A percentile compares a stretch with the other conserved stretches of the same genome.
Evolutionary conservation across 2,797 vertebrate species (phyloP).

Genomic region (Rhadinocentrus ornatus): DNA sequence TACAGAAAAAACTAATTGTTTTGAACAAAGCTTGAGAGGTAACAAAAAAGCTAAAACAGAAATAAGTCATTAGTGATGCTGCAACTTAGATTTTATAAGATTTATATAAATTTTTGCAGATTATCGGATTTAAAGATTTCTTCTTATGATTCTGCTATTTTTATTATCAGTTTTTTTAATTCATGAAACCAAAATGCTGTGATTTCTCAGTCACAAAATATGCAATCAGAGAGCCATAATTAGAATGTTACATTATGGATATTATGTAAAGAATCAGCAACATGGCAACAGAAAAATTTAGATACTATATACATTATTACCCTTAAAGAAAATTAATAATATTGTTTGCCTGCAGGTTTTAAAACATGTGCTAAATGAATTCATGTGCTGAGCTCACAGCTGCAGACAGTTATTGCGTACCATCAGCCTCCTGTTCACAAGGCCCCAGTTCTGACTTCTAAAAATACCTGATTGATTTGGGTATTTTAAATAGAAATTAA

Average conservation of each 20-base stretch:
- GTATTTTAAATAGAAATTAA: no score
- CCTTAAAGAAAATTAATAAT: constrained; percentile 18
- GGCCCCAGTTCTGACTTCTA: constrained; percentile 35
- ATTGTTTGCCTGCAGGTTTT: constrained; percentile 31
- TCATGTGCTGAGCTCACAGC: constrained; percentile 45
- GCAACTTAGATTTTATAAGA: constrained; percentile 29
- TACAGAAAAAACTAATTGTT: constrained; percentile 16
- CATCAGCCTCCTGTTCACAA: constrained; percentile 39
- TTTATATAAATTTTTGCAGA: constrained; percentile 27
- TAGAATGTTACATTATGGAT: not conserved
- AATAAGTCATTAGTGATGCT: not conserved
- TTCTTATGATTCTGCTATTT: not conserved
- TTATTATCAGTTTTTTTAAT: not conserved
- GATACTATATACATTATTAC: constrained; percentile 1
- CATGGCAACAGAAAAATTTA: not conserved
- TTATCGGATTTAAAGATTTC: constrained; percentile 12
- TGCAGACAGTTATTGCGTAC: constrained; percentile 25
- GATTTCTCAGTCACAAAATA: constrained; percentile 4
- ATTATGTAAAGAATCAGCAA: constrained; percentile 8
- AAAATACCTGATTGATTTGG: not conserved
- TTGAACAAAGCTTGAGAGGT: not conserved
- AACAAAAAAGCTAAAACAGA: not conserved
- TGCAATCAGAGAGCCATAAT: not conserved
- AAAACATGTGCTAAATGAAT: constrained; percentile 31
- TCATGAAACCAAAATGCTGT: not conserved